These are phyloP conservation scores for Crotalus horridus DNA, from an alignment of 2,113 vertebrate genomes.

Conservation along the genomic window DNA sequence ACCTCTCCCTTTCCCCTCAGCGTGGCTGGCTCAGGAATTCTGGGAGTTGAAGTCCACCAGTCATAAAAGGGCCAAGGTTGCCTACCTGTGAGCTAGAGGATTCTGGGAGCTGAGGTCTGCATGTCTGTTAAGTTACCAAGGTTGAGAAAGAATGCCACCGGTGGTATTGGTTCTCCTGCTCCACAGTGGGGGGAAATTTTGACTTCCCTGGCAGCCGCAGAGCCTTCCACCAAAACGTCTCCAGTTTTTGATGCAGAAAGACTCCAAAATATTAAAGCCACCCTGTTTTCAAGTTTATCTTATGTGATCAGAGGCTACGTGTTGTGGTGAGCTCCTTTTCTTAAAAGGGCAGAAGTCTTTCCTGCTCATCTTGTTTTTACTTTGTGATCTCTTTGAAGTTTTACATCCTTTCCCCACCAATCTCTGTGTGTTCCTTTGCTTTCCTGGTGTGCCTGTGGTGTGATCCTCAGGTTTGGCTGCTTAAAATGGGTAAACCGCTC, in stretches of 20 bases:
- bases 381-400: background rate
- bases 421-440: constrained; percentile 13
- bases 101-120: background rate
- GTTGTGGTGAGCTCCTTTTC: constrained; percentile 3
- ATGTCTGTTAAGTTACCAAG: background rate
- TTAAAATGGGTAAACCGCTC: constrained; percentile 36
- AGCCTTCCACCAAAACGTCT: too few relatives aligned
- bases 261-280: background rate
- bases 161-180: background rate
- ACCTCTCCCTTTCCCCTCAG: too few relatives aligned
- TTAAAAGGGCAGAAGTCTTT: background rate
- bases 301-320: background rate
- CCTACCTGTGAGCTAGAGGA: background rate
- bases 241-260: too few relatives aligned
- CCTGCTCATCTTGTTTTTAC: constrained; percentile 7
- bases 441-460: constrained; percentile 45
- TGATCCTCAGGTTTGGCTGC: constrained; percentile 49
- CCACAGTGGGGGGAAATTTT: background rate
- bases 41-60: too few relatives aligned
- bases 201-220: background rate
- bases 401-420: background rate
- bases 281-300: too few relatives aligned
- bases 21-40: too few relatives aligned
- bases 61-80: too few relatives aligned
- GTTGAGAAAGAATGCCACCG: background rate